A percentile compares a stretch with the other conserved stretches of the same genome.
phyloP scores from a whole-genome alignment of 2,797 vertebrate genomes.

The Spizella passerina region DNA sequence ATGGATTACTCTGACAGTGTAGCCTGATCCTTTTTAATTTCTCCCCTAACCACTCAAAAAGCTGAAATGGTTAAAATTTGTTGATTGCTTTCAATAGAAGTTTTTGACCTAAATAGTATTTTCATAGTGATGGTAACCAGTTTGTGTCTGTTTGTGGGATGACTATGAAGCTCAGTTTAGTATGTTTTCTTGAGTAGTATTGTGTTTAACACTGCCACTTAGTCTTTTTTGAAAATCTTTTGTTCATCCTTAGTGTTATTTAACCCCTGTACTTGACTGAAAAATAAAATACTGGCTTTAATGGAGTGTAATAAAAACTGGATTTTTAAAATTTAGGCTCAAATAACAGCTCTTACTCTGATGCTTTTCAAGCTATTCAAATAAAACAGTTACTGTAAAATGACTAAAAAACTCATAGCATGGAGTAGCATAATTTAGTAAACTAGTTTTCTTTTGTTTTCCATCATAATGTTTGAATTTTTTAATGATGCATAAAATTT shows the following conservation, averaged over 20 bases:
- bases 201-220: background rate
- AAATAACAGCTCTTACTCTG: background rate
- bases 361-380: background rate
- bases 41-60: background rate
- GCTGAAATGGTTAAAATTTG: background rate
- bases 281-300: background rate
- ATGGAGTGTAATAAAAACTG: background rate
- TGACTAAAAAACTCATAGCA: background rate
- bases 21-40: background rate
- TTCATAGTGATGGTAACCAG: background rate
- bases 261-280: background rate
- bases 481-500: background rate
- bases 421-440: background rate
- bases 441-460: background rate
- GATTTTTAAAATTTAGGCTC: background rate
- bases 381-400: background rate
- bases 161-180: background rate
- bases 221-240: background rate
- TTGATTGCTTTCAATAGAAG: rapidly evolving
- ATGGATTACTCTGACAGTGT: background rate
- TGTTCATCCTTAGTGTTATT: background rate
- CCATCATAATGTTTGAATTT: background rate
- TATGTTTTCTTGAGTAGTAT: background rate
- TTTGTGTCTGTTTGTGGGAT: background rate
- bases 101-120: background rate